A percentile compares a stretch with the other conserved stretches of the same genome.
Evolutionary conservation across 1,140 invertebrate genomes (phyloP).

Genomic region (Telenomus remus): DNA sequence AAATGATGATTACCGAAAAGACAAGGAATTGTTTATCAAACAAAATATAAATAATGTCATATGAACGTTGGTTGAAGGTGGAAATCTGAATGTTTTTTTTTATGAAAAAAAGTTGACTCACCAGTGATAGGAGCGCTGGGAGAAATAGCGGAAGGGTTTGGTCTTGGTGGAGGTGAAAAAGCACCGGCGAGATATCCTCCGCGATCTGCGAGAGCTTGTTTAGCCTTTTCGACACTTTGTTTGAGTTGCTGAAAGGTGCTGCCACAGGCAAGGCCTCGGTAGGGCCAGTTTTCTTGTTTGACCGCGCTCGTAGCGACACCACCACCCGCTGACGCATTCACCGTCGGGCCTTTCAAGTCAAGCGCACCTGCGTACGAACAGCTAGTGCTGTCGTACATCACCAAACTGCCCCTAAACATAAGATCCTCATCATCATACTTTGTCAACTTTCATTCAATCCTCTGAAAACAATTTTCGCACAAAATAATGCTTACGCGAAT

Average conservation of each 20-base stretch:
- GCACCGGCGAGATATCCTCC: slow-evolving; percentile 73
- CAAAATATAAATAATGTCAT: too few relatives aligned
- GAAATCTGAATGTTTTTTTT: too few relatives aligned
- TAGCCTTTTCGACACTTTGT: slow-evolving; percentile 91
- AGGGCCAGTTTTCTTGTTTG: slow-evolving; percentile 77
- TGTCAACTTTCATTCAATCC: background rate
- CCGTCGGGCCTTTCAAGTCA: slow-evolving; percentile 85
- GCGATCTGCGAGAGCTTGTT: slow-evolving; percentile 83
- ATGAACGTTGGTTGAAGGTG: too few relatives aligned
- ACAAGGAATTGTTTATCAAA: too few relatives aligned
- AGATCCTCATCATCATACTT: background rate
- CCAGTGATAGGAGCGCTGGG: slow-evolving; percentile 71
- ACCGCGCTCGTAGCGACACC: slow-evolving; percentile 68
- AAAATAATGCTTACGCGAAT: too few relatives aligned
- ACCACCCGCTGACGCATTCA: slow-evolving; percentile 66
- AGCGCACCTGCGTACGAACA: slow-evolving; percentile 91
- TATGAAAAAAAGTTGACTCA: slow-evolving; percentile 56
- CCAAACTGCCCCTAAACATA: slow-evolving; percentile 70
- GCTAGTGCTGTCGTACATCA: slow-evolving; percentile 90
- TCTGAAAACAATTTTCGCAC: too few relatives aligned
- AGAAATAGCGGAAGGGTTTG: slow-evolving; percentile 70
- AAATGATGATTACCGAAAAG: too few relatives aligned
- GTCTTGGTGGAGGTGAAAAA: slow-evolving; percentile 72
- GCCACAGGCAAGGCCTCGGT: slow-evolving; percentile 72
- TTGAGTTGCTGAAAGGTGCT: slow-evolving; percentile 90